Evolutionary conservation across 2,797 vertebrate species (phyloP).

Genomic region (Podarcis siculus): DNA sequence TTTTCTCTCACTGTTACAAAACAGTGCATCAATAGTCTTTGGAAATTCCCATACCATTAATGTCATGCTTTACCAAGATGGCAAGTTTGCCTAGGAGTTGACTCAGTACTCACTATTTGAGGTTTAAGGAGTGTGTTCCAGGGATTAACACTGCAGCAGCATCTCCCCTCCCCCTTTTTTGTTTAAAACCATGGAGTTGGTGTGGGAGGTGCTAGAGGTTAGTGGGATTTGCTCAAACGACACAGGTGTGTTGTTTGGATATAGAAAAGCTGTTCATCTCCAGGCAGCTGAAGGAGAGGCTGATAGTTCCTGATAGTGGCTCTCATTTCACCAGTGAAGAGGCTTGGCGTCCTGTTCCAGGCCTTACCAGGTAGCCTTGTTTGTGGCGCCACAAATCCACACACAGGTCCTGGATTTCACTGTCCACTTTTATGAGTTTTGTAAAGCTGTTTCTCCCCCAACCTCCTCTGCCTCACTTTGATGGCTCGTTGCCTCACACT

Average conservation of each 20-base stretch:
- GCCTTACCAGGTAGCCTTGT: neutral
- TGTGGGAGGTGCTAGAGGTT: neutral
- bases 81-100: neutral
- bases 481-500: neutral
- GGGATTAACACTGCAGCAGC: neutral
- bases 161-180: neutral
- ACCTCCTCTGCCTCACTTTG: neutral
- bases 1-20: neutral
- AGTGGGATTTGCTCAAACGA: neutral
- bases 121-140: neutral
- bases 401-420: neutral
- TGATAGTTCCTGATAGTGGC: neutral
- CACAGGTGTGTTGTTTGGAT: neutral
- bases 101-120: neutral
- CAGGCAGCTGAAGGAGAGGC: neutral
- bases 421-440: neutral
- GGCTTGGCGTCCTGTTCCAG: neutral
- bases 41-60: neutral
- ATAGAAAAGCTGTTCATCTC: neutral
- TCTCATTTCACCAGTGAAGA: neutral
- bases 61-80: conserved; percentile 11
- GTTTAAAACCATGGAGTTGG: neutral
- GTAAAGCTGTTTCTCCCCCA: neutral
- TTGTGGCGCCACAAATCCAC: neutral
- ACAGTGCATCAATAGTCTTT: neutral